Evolutionary conservation across 2,797 vertebrate genomes (phyloP).

Genomic region (Mus minutoides): DNA sequence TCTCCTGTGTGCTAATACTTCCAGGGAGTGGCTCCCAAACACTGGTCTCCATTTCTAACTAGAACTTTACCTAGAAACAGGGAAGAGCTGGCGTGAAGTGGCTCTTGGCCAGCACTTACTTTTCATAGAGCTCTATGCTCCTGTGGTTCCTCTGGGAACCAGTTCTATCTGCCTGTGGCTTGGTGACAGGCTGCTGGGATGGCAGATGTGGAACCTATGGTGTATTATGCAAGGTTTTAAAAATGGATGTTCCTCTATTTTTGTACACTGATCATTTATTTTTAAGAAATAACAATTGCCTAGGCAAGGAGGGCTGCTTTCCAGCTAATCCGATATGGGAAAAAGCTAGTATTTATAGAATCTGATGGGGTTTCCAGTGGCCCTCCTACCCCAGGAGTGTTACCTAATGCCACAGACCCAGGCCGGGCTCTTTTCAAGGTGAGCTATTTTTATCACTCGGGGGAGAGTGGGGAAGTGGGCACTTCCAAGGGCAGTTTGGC

Average conservation of each 20-base stretch:
- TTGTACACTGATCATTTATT: constrained; percentile 54
- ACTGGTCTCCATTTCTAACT: not conserved
- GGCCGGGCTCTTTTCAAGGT: not conserved
- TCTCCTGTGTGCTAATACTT: not conserved
- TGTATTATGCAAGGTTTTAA: constrained; percentile 49
- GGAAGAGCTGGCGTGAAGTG: not conserved
- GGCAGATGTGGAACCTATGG: constrained; percentile 13
- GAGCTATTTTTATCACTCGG: not conserved
- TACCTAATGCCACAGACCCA: not conserved
- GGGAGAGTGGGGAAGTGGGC: not conserved
- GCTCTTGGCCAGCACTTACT: not conserved
- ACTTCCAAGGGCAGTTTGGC: not conserved
- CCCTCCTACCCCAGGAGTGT: not conserved
- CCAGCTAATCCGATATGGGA: not conserved
- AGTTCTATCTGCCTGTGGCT: constrained; percentile 6
- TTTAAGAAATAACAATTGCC: constrained; percentile 62
- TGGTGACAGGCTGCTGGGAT: not conserved
- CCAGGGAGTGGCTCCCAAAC: not conserved
- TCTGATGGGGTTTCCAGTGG: not conserved
- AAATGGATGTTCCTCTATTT: constrained; percentile 64
- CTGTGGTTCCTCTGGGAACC: constrained; percentile 28
- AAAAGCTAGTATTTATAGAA: constrained; percentile 15
- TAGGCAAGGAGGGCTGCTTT: constrained; percentile 45
- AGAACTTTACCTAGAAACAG: not conserved
- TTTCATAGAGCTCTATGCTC: not conserved